Conservation (phyloP, 1,140 invertebrate genomes). For the Delia radicum region DNA sequence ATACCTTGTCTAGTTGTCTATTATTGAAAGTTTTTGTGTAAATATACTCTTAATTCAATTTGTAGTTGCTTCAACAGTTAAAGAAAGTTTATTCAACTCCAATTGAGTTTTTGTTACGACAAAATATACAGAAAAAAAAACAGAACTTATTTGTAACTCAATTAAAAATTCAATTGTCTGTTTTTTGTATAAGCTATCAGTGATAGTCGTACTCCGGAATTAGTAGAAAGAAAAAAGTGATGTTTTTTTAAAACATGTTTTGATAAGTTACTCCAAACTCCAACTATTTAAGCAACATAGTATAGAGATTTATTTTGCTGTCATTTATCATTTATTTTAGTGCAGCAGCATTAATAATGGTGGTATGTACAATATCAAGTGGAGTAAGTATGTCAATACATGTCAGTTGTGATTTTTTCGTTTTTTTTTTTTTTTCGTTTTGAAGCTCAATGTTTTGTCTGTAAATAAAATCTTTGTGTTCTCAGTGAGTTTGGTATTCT, state of each 20-base stretch:
- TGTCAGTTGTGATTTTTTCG: neutral
- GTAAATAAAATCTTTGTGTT: too few relatives aligned
- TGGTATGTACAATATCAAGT: neutral
- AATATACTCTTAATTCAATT: neutral
- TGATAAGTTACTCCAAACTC: neutral
- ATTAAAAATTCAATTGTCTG: slow-evolving; percentile 5
- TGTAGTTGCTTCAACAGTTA: neutral
- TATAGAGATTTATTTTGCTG: neutral
- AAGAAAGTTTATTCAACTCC: neutral
- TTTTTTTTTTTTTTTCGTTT: neutral
- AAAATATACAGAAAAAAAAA: too few relatives aligned
- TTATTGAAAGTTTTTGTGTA: neutral
- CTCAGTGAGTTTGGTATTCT: neutral
- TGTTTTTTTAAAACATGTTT: neutral
- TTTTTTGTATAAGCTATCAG: neutral
- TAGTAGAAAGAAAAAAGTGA: neutral
- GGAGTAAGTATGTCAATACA: neutral
- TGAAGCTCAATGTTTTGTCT: too few relatives aligned
- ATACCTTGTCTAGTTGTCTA: neutral
- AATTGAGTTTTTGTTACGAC: neutral
- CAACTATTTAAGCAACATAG: neutral
- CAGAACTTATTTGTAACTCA: neutral
- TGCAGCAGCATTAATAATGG: neutral
- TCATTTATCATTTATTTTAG: neutral
- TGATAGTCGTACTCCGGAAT: neutral